phyloP scores from a whole-genome alignment of 2,797 vertebrate species.

The Limnodromus scolopaceus region DNA sequence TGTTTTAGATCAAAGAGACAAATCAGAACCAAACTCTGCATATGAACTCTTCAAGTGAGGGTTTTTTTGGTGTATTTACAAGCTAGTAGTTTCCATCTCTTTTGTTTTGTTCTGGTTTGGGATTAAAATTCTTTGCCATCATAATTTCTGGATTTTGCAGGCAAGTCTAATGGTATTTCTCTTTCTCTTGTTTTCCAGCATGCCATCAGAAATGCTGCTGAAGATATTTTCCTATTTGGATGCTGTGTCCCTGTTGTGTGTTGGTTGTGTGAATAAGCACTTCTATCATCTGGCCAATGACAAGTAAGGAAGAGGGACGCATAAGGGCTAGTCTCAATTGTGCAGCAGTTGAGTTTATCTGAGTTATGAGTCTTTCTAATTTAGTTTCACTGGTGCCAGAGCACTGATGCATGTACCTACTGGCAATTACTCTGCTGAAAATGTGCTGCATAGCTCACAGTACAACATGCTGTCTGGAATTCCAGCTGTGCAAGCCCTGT shows the following conservation, averaged over 20 bases:
- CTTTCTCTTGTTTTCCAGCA: conserved; percentile 70
- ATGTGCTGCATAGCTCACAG: neutral
- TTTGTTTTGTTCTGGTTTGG: neutral
- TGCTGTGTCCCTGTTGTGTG: conserved; percentile 79
- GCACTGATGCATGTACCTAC: neutral
- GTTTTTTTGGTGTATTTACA: neutral
- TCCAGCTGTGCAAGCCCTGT: neutral
- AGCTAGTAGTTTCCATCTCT: neutral
- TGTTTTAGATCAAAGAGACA: neutral
- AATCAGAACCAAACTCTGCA: neutral
- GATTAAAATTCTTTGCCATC: neutral
- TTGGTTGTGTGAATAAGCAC: conserved; percentile 82
- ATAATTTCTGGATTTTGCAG: neutral
- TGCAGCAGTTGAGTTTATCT: neutral
- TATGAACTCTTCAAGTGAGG: neutral
- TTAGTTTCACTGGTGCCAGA: neutral
- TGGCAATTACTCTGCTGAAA: neutral
- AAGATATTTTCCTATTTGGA: conserved; percentile 90
- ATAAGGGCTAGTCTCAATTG: neutral
- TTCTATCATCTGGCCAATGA: conserved; percentile 85
- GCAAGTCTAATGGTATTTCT: neutral
- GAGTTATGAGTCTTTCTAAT: neutral
- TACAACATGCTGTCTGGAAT: neutral
- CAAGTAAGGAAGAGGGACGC: conserved; percentile 83
- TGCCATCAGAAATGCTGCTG: conserved; percentile 86